phyloP scores from a whole-genome alignment of 2,888 invertebrate species.

The Polietes domitor region DNA sequence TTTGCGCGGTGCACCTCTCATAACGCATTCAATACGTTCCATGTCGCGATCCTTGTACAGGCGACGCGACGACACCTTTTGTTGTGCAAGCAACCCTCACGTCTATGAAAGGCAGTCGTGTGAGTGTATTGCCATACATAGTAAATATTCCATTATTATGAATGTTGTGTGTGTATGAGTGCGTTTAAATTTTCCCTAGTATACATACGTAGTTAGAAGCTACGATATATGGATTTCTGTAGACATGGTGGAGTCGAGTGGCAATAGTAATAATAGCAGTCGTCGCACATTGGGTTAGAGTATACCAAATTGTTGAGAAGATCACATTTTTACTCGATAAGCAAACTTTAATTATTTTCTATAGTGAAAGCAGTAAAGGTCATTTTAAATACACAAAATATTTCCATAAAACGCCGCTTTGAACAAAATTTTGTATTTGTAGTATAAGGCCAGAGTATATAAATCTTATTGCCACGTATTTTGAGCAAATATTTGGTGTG shows the following conservation, averaged over 20 bases:
- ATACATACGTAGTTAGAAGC: neutral
- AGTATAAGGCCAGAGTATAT: too few species aligned
- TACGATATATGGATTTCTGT: too few species aligned
- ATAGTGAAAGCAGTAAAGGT: too few species aligned
- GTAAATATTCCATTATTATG: slow-evolving; percentile 9
- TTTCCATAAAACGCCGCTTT: too few species aligned
- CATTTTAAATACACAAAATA: too few species aligned
- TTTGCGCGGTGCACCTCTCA: slow-evolving; percentile 3
- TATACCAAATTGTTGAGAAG: too few species aligned
- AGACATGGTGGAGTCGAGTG: neutral
- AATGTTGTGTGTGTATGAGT: neutral
- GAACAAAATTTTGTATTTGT: too few species aligned
- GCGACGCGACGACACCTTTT: neutral
- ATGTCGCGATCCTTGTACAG: neutral
- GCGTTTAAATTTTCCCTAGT: neutral
- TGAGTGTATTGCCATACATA: neutral
- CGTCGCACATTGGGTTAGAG: neutral
- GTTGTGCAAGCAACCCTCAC: neutral
- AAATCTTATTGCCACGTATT: too few species aligned
- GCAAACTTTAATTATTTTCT: too few species aligned
- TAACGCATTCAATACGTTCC: neutral
- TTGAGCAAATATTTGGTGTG: too few species aligned
- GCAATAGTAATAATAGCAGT: neutral
- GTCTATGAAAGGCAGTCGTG: neutral
- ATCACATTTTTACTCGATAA: too few species aligned